A percentile compares a stretch with the other conserved stretches of the same genome.
phyloP scores from a whole-genome alignment of 2,797 vertebrate genomes.

The Lemur catta region DNA sequence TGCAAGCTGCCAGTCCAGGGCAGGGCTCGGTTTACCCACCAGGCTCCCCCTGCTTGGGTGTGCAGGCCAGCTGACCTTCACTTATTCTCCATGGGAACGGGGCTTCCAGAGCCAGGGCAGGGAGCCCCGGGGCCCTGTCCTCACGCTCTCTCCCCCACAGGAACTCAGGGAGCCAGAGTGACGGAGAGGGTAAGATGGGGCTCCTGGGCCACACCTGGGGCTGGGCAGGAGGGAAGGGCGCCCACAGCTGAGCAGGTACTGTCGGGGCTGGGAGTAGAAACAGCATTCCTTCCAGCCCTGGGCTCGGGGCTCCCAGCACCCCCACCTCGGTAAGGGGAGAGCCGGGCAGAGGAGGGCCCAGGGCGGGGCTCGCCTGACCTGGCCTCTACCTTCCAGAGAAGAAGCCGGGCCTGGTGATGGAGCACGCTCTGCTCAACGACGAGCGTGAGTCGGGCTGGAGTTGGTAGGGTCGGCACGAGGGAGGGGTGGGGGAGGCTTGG shows the following conservation, averaged over 20 bases:
- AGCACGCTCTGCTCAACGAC: slow-evolving; percentile 97
- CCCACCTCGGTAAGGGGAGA: background rate
- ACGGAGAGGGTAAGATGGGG: slow-evolving; percentile 63
- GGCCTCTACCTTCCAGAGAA: slow-evolving; percentile 87
- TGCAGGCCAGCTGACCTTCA: background rate
- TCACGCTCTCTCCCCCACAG: background rate
- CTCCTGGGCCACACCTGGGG: background rate
- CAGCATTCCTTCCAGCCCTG: background rate
- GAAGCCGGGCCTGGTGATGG: slow-evolving; percentile 91
- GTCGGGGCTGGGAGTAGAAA: background rate
- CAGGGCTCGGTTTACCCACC: background rate
- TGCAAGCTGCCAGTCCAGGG: background rate
- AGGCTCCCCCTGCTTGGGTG: background rate
- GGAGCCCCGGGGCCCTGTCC: background rate
- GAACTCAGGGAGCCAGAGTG: slow-evolving; percentile 59
- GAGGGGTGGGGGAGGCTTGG: no score
- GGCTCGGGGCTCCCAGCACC: background rate
- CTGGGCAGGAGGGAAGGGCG: background rate
- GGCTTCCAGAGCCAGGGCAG: background rate
- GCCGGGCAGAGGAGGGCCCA: slow-evolving; percentile 53
- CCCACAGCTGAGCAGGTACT: background rate
- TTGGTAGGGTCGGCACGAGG: slow-evolving; percentile 19
- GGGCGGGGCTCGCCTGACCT: slow-evolving; percentile 80
- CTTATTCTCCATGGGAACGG: background rate
- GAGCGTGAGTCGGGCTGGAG: slow-evolving; percentile 91